Conservation (phyloP, 2,797 vertebrate species). For the Serranus cabrilla region DNA sequence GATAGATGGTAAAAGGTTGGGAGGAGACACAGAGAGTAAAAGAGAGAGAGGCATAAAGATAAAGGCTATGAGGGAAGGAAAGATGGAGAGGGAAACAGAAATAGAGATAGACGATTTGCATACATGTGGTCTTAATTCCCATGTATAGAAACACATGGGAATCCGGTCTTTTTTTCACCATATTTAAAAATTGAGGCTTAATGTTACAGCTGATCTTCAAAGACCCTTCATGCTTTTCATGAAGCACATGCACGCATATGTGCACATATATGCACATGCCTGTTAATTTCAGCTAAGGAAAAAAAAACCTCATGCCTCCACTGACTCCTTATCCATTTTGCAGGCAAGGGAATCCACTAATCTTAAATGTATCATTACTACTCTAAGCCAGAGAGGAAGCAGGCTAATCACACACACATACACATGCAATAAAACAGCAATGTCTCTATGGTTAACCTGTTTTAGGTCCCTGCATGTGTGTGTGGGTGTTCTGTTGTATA, state of each 20-base stretch:
- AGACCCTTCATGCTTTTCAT: constrained; percentile 49
- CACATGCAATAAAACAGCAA: constrained; percentile 29
- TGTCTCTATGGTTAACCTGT: constrained; percentile 12
- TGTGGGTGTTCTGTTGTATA: not conserved
- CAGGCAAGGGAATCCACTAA: constrained; percentile 33
- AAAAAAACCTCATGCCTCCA: constrained; percentile 11
- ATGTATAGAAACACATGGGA: constrained; percentile 37
- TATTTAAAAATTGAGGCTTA: constrained; percentile 51
- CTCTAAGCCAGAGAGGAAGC: constrained; percentile 26
- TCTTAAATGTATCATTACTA: constrained; percentile 44
- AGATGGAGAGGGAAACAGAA: constrained; percentile 24
- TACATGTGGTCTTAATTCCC: constrained; percentile 38
- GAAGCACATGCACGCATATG: constrained; percentile 8
- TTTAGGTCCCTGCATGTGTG: constrained; percentile 7
- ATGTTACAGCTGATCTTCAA: constrained; percentile 69
- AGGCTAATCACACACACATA: constrained; percentile 9
- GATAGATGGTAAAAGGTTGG: constrained; percentile 32
- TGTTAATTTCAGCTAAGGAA: constrained; percentile 33
- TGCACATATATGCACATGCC: not conserved
- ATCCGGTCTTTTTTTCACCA: constrained; percentile 51
- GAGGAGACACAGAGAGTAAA: constrained; percentile 8
- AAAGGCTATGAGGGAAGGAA: constrained; percentile 6
- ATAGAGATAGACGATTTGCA: constrained; percentile 52
- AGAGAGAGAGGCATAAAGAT: constrained; percentile 26
- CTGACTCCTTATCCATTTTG: constrained; percentile 34